Percentiles rank a stretch among this genome's conserved stretches.
These are phyloP conservation scores for Theristicus caerulescens DNA, from an alignment of 2,113 vertebrate genomes.

Conservation along the genomic window DNA sequence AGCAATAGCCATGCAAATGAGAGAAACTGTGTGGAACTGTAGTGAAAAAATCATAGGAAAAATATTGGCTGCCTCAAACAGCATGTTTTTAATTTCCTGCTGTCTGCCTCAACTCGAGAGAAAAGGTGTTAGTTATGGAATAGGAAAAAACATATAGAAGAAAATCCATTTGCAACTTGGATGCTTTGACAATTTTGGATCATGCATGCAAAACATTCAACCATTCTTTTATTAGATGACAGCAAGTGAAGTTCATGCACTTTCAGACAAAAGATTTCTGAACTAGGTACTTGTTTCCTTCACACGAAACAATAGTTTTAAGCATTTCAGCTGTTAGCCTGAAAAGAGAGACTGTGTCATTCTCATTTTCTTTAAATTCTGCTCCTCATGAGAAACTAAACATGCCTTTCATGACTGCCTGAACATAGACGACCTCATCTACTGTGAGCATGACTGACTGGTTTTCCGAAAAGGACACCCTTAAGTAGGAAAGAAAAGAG, in stretches of 20 bases:
- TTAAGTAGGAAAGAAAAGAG: slow-evolving; percentile 55
- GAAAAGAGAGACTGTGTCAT: slow-evolving; percentile 48
- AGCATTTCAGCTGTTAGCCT: slow-evolving; percentile 39
- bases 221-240: slow-evolving; percentile 67
- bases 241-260: slow-evolving; percentile 67
- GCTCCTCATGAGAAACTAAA: slow-evolving; percentile 51
- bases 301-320: slow-evolving; percentile 52
- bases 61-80: not conserved
- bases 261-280: slow-evolving; percentile 71
- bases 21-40: not conserved
- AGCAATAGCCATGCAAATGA: slow-evolving; percentile 35
- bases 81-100: not conserved
- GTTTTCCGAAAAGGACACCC: slow-evolving; percentile 56
- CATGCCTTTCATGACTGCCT: slow-evolving; percentile 30
- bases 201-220: slow-evolving; percentile 79
- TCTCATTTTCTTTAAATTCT: slow-evolving; percentile 52
- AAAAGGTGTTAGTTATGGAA: slow-evolving; percentile 44
- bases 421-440: slow-evolving; percentile 53
- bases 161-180: slow-evolving; percentile 69
- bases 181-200: slow-evolving; percentile 85
- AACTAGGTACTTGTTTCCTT: slow-evolving; percentile 56
- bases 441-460: slow-evolving; percentile 50
- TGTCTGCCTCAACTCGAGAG: not conserved
- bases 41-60: slow-evolving; percentile 34
- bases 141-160: slow-evolving; percentile 57